These are phyloP conservation scores for Lycaena phlaeas DNA, from an alignment of 2,888 invertebrate genomes.

Conservation along the genomic window DNA sequence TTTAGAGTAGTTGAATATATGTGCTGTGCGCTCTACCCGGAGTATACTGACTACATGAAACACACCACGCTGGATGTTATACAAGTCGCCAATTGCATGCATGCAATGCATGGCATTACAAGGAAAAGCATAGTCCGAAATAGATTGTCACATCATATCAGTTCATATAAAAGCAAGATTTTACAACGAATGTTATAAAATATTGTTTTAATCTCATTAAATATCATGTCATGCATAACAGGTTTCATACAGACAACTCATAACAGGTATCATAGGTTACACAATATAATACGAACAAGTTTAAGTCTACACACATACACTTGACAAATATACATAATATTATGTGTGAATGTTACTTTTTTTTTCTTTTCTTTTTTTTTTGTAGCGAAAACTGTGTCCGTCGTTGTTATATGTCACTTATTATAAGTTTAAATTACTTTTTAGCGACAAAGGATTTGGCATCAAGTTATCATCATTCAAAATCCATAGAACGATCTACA, in stretches of 20 bases:
- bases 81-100: constrained; percentile 6
- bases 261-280: not conserved
- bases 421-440: constrained; percentile 19
- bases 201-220: not conserved
- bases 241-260: not conserved
- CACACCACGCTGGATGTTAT: too few species aligned
- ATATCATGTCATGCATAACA: not conserved
- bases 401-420: not conserved
- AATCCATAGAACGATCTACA: constrained; percentile 65
- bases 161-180: not conserved
- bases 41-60: too few species aligned
- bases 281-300: not conserved
- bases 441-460: constrained; percentile 49
- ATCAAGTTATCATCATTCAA: constrained; percentile 46
- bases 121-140: not conserved
- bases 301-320: not conserved
- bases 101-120: constrained; percentile 3
- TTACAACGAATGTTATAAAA: not conserved
- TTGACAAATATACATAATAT: not conserved
- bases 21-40: too few species aligned
- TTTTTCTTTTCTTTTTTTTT: not conserved
- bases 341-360: not conserved
- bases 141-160: not conserved
- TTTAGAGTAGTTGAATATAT: too few species aligned
- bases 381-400: not conserved